Conservation (phyloP, 2,113 vertebrate genomes). For the Pleuronectes platessa region DNA sequence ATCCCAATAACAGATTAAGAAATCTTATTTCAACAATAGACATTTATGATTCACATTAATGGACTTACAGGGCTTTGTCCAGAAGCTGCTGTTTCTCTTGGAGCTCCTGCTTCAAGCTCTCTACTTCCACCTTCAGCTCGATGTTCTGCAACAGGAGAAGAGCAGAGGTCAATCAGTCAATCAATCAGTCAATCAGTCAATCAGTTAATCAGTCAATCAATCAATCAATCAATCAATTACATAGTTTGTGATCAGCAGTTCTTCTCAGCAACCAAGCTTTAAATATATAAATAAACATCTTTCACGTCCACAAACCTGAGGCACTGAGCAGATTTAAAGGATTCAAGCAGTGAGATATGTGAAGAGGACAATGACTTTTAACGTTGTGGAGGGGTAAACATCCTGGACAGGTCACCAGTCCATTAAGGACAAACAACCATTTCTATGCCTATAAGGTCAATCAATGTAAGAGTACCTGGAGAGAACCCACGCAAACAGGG, state of each 20-base stretch:
- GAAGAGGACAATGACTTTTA: too few relatives aligned
- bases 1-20: background rate
- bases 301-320: too few relatives aligned
- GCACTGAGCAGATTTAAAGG: too few relatives aligned
- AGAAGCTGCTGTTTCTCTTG: slow-evolving; percentile 92
- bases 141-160: slow-evolving; percentile 89
- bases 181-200: too few relatives aligned
- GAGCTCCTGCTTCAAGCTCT: slow-evolving; percentile 97
- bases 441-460: too few relatives aligned
- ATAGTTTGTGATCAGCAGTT: background rate
- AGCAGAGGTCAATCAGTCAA: background rate
- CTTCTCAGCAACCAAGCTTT: too few relatives aligned
- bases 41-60: background rate
- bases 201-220: background rate
- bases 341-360: too few relatives aligned
- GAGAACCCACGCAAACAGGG: too few relatives aligned
- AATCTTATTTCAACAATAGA: background rate
- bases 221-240: background rate
- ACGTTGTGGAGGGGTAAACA: too few relatives aligned
- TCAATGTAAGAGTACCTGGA: too few relatives aligned
- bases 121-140: slow-evolving; percentile 97
- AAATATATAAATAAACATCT: background rate
- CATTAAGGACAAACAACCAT: too few relatives aligned
- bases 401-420: too few relatives aligned
- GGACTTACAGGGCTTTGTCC: slow-evolving; percentile 91